Conservation (phyloP, 2,797 vertebrate genomes). For the Naso thynnoides region DNA sequence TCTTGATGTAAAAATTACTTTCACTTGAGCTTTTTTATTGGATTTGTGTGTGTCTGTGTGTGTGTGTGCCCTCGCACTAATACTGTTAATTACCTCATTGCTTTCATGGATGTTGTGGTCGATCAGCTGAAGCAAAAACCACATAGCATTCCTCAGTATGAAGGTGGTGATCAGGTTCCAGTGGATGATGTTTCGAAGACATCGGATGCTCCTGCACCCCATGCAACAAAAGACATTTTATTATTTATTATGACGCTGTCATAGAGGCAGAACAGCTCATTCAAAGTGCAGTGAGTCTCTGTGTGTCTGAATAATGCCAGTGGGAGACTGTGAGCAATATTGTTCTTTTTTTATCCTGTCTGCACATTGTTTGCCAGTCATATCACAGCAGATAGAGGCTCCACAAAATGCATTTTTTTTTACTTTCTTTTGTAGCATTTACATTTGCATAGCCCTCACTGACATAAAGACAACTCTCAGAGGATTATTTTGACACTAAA, state of each 20-base stretch:
- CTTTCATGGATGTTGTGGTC: conserved; percentile 96
- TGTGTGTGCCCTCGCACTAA: neutral
- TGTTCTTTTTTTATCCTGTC: neutral
- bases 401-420: neutral
- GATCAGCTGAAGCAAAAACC: conserved; percentile 97
- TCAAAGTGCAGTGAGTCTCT: neutral
- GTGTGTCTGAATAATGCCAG: neutral
- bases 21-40: neutral
- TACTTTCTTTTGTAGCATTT: neutral
- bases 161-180: conserved; percentile 99
- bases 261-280: neutral
- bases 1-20: neutral
- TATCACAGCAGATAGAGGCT: neutral
- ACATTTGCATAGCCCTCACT: no score
- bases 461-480: neutral
- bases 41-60: neutral
- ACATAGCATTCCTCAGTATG: conserved; percentile 95
- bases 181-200: conserved; percentile 97
- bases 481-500: neutral
- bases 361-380: neutral
- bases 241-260: conserved; percentile 2
- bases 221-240: neutral
- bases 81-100: conserved; percentile 88
- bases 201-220: conserved; percentile 92
- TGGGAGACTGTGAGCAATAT: neutral